Percentiles rank a stretch among this genome's conserved stretches.
These are phyloP conservation scores for Emydocephalus ijimae DNA, from an alignment of 2,113 vertebrate species.

Conservation along the genomic window DNA sequence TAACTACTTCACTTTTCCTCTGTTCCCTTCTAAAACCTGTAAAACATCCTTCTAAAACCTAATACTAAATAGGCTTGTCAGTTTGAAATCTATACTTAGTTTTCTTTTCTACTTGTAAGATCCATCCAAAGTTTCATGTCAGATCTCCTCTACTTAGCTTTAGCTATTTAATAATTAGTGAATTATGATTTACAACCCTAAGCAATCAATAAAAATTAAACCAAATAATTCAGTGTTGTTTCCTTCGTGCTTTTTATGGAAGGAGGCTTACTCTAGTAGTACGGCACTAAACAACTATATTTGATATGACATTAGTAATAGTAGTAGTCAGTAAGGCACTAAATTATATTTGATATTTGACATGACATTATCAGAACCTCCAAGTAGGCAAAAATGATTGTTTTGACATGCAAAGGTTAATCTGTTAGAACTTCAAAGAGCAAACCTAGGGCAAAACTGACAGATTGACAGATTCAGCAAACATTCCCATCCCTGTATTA, in stretches of 20 bases:
- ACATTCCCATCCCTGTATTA: slow-evolving; percentile 8
- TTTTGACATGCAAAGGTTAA: slow-evolving; percentile 24
- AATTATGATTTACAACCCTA: neutral
- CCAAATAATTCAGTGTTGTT: neutral
- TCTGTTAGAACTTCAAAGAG: slow-evolving; percentile 26
- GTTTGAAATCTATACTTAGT: neutral
- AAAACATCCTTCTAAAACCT: neutral
- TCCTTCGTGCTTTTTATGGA: slow-evolving; percentile 9
- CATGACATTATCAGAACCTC: slow-evolving; percentile 12
- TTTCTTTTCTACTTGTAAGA: neutral
- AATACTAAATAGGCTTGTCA: neutral
- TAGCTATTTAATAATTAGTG: neutral
- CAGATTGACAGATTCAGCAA: slow-evolving; percentile 22
- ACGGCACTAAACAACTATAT: neutral
- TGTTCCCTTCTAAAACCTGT: neutral
- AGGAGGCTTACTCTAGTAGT: neutral
- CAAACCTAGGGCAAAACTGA: slow-evolving; percentile 1
- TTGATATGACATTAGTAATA: slow-evolving; percentile 22
- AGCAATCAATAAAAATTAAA: slow-evolving; percentile 5
- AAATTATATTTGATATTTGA: slow-evolving; percentile 19
- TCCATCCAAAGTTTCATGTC: neutral
- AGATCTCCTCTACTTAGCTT: neutral
- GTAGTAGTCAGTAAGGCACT: neutral
- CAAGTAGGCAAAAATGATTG: slow-evolving; percentile 34
- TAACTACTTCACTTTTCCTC: neutral